phyloP scores from a whole-genome alignment of 2,888 invertebrate genomes.

The Sarcophaga carnaria region DNA sequence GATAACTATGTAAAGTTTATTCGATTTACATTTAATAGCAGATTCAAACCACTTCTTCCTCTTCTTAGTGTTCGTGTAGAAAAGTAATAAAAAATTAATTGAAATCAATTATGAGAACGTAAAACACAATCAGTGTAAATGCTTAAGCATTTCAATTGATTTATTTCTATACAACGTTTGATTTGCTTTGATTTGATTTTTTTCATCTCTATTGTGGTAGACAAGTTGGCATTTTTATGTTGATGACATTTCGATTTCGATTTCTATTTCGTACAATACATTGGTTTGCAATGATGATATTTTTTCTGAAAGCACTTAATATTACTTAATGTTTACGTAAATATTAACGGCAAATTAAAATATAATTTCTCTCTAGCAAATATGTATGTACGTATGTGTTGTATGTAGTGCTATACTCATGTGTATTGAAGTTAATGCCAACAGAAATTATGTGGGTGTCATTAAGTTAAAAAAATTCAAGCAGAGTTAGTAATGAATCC shows the following conservation, averaged over 20 bases:
- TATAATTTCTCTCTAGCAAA: no score
- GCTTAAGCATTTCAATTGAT: conserved; percentile 23
- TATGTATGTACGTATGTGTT: no score
- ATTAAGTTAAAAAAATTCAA: no score
- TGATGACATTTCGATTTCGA: conserved; percentile 17
- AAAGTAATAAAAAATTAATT: conserved; percentile 8
- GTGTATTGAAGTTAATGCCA: no score
- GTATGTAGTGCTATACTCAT: no score
- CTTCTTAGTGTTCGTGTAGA: background rate
- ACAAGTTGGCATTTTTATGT: conserved; percentile 40
- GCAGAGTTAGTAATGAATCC: no score
- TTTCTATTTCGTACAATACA: no score
- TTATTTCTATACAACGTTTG: conserved; percentile 1
- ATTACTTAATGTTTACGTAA: no score
- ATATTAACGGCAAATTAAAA: no score
- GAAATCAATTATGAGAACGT: conserved; percentile 46
- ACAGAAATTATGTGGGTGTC: no score
- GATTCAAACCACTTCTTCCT: background rate
- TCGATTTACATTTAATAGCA: conserved; percentile 14
- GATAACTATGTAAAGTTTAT: background rate
- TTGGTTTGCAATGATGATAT: background rate
- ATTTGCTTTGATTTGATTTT: conserved; percentile 11
- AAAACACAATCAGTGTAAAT: background rate
- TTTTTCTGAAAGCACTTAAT: background rate
- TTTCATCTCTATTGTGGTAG: background rate